Evolutionary conservation across 2,888 invertebrate genomes (phyloP), one percentile per base, ranked within the genome.

Genomic region (Silvanus unidentatus): DNA sequence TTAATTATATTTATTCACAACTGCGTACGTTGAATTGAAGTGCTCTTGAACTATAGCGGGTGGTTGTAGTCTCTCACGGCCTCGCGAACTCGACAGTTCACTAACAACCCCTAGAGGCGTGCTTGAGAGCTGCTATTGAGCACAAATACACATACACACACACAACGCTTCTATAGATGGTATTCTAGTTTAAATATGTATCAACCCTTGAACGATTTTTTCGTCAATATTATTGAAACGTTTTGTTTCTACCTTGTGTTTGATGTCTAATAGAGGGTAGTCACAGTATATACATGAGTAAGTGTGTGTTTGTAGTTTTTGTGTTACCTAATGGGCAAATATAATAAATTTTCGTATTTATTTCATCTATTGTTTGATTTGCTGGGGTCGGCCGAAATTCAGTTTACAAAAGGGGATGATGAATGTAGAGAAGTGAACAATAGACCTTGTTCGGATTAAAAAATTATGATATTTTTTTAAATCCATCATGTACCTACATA

Each of bases 41-140:
- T 34, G 44, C 47, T 28, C 54, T 57, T 46, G 49, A 52, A 50
- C 48, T 48, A 44, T 44, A 47, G 50, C 49, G 54, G 52, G 49
- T 43, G 54, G 54, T 52, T 47, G 48, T 41, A 53, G 53, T 52
- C 52, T 58, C 57, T 58, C 55, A 54, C 54, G 56, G 53, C 51
- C 35, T 30, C 43, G 37, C 52, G 46, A 42, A 48, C 50, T 48
- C 42, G 47, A 42, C 30, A 48, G 54, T 52, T 59, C 52, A 52
- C 54, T 56, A 59, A 59, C 60, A 59, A 58, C 57, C 56, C 57
- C 52, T 49, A 47, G 55, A 55, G 55, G 58, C 58, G 57, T 60
- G 60, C 58, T 60, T 52, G 53, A 60, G 60, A 46, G 59, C 47
- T 45, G 38, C 42, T 44, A 43, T 44, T 42, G 42, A 53, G 49